These are phyloP conservation scores for Molossus molossus DNA, from an alignment of 2,797 vertebrate species.

Conservation along the genomic window DNA sequence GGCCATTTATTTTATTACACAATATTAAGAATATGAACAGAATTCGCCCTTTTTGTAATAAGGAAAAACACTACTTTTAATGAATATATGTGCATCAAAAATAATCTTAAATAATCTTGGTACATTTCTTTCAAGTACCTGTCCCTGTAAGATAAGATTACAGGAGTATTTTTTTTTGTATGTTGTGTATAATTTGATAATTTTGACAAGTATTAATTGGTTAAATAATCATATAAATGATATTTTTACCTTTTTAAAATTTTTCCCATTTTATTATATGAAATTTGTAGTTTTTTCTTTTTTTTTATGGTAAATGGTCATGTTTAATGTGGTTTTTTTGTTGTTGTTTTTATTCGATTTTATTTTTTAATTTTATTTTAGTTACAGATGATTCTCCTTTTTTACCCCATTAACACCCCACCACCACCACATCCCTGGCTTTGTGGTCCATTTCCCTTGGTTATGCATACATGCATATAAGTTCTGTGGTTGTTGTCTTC, in stretches of 20 bases:
- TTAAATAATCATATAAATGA: slow-evolving; percentile 43
- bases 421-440: too few species aligned
- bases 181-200: slow-evolving; percentile 25
- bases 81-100: slow-evolving; percentile 50
- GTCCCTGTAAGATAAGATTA: neutral
- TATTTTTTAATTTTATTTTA: too few species aligned
- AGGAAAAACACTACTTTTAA: slow-evolving; percentile 56
- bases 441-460: too few species aligned
- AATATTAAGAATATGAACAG: slow-evolving; percentile 18
- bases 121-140: slow-evolving; percentile 51
- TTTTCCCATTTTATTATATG: slow-evolving; percentile 45
- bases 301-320: neutral
- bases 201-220: slow-evolving; percentile 35
- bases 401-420: too few species aligned
- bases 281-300: neutral
- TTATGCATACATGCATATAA: too few species aligned
- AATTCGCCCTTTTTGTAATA: slow-evolving; percentile 62
- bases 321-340: too few species aligned
- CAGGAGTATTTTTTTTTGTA: neutral
- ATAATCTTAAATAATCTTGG: slow-evolving; percentile 59
- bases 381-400: too few species aligned
- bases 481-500: too few species aligned
- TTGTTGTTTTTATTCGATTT: too few species aligned
- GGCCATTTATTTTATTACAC: slow-evolving; percentile 8
- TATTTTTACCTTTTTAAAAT: slow-evolving; percentile 26